Evolutionary conservation across 2,797 vertebrate genomes (phyloP), one percentile per base, ranked within the genome.

Genomic region (Antrozous pallidus): DNA sequence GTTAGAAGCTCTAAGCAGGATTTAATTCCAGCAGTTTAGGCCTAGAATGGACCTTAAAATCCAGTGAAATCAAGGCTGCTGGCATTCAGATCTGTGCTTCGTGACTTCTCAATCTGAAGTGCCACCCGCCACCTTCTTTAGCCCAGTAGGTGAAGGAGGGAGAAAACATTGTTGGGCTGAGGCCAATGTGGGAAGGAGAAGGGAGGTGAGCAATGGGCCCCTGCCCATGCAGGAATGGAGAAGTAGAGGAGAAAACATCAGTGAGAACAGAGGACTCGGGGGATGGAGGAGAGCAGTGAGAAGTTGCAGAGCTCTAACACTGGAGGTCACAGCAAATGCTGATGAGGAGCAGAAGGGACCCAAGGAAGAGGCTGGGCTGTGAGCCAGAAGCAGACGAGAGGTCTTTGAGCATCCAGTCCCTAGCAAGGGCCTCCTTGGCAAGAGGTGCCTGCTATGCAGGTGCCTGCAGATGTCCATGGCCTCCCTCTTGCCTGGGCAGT

Each of bases 241-340:
- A 20, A 8, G 0, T 8, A 33, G 26, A 47, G 10, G 51, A 63
- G 28, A 51, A 28, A 42, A 47, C 40, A 38, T 8, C 8, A 1
- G 9, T 77, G 80, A 47, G 45, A 58, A 75, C 7, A 81, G 22
- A 33, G 24, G 0, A 6, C 36, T 12, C 24, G 38, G 47, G 12
- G 1, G 17, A 6, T 47, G n/a, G 10, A 33, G 67, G 49, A 78
- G 26, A 13, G 10, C 8, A 16, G 33, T 0, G 31, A 77, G 45
- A 14, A 36, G 61, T 36, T 78, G 67, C 24, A 61, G 71, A 70
- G 31, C 28, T 45, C 8, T 2, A 36, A 33, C 17, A 2, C 11
- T 2, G 5, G 17, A 58, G n/a, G 1, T 8, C 17, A 5, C 3
- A 4, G 54, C 2, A 12, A 51, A 63, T 2, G 1, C 2, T 71